Conservation (phyloP, 2,797 vertebrate species). For the Myotis planiceps region DNA sequence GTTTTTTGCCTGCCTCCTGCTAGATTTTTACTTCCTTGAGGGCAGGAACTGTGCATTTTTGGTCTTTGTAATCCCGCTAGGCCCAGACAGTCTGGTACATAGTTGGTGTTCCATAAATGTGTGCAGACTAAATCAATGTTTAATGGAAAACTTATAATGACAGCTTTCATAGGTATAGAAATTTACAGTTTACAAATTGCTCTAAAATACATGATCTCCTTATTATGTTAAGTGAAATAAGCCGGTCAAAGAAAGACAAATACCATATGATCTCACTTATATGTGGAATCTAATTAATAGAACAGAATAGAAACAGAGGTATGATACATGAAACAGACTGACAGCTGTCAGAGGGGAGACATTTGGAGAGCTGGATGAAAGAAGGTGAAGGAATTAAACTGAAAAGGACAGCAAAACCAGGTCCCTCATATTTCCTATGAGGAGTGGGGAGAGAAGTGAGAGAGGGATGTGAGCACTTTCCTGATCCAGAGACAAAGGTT, state of each 20-base stretch:
- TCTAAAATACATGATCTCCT: background rate
- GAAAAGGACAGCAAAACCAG: background rate
- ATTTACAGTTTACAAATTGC: background rate
- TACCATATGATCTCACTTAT: background rate
- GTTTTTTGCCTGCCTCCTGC: background rate
- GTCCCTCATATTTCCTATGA: background rate
- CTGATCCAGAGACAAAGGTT: constrained; percentile 1
- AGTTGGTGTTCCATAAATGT: background rate
- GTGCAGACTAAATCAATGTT: background rate
- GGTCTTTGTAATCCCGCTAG: background rate
- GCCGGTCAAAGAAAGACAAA: background rate
- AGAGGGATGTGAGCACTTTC: background rate
- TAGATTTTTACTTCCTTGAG: background rate
- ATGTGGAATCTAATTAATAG: background rate
- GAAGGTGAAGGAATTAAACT: background rate
- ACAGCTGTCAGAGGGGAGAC: background rate
- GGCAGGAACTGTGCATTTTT: background rate
- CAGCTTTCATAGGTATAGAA: background rate
- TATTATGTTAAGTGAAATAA: background rate
- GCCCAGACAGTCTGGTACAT: background rate
- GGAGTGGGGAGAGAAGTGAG: accelerated
- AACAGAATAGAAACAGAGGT: background rate
- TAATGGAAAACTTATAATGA: background rate
- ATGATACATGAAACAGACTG: background rate
- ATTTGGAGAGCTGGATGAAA: background rate